phyloP scores from a whole-genome alignment of 2,888 invertebrate species.

The Cephus sareptanus region DNA sequence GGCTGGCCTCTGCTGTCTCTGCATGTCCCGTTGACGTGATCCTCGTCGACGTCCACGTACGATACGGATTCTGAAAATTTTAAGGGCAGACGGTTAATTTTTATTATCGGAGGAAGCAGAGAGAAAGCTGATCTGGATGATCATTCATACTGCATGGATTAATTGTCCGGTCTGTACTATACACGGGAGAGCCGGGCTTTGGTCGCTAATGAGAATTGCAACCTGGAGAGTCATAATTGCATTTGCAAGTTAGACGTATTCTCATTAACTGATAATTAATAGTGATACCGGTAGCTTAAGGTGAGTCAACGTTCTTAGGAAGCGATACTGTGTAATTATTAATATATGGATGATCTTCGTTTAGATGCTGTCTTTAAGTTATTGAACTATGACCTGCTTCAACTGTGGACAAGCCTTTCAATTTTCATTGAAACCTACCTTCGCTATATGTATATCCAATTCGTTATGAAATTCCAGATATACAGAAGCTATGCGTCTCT shows the following conservation, averaged over 20 bases:
- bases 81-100: neutral
- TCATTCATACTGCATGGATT: neutral
- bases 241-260: neutral
- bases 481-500: neutral
- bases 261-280: neutral
- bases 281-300: neutral
- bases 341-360: neutral
- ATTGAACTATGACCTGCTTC: too few relatives aligned
- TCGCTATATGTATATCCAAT: neutral
- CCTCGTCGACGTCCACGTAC: conserved; percentile 38
- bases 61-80: conserved; percentile 42
- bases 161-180: neutral
- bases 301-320: neutral
- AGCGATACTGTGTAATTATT: neutral
- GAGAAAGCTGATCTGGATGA: neutral
- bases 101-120: neutral
- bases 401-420: neutral
- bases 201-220: neutral
- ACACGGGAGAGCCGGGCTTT: neutral
- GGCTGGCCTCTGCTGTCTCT: conserved; percentile 35
- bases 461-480: neutral
- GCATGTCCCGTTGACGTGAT: conserved; percentile 32
- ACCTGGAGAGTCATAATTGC: neutral
- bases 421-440: neutral
- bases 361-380: too few relatives aligned